Conservation (phyloP, 2,888 invertebrate species). For the Plusia festucae region DNA sequence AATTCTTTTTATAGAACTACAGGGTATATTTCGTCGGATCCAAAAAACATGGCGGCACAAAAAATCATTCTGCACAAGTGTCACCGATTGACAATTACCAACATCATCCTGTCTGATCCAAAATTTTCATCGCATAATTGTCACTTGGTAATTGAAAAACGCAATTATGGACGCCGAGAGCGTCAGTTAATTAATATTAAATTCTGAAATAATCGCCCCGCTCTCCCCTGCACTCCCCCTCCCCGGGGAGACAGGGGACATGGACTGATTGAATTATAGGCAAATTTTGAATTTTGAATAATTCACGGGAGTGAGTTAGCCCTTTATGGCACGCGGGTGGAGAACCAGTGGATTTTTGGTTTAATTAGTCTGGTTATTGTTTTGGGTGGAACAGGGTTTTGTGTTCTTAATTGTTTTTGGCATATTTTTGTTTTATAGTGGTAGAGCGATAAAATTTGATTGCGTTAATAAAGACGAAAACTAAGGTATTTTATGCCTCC, state of each 20-base stretch:
- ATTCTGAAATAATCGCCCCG: conserved; percentile 88
- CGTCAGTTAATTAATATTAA: conserved; percentile 89
- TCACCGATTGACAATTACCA: conserved; percentile 78
- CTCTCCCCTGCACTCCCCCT: conserved; percentile 64
- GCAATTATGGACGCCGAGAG: conserved; percentile 83
- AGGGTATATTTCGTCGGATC: conserved; percentile 30
- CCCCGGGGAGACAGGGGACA: conserved; percentile 74
- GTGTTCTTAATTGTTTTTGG: conserved; percentile 52
- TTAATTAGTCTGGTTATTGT: conserved; percentile 64
- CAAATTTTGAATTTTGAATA: conserved; percentile 89
- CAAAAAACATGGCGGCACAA: conserved; percentile 54
- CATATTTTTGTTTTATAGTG: conserved; percentile 37
- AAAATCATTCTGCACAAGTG: conserved; percentile 54
- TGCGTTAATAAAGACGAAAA: conserved; percentile 33
- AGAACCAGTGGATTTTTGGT: conserved; percentile 62
- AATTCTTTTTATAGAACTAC: conserved; percentile 34
- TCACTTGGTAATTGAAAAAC: conserved; percentile 88
- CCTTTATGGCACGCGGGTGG: conserved; percentile 76
- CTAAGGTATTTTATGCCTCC: conserved; percentile 36
- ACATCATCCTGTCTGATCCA: conserved; percentile 79
- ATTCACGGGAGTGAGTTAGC: conserved; percentile 83
- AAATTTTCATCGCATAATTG: conserved; percentile 84
- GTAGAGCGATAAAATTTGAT: conserved; percentile 37
- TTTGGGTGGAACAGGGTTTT: conserved; percentile 49
- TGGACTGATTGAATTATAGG: conserved; percentile 87